Evolutionary conservation across 2,797 vertebrate species (phyloP).

Genomic region (Pseudochaenichthys georgianus): DNA sequence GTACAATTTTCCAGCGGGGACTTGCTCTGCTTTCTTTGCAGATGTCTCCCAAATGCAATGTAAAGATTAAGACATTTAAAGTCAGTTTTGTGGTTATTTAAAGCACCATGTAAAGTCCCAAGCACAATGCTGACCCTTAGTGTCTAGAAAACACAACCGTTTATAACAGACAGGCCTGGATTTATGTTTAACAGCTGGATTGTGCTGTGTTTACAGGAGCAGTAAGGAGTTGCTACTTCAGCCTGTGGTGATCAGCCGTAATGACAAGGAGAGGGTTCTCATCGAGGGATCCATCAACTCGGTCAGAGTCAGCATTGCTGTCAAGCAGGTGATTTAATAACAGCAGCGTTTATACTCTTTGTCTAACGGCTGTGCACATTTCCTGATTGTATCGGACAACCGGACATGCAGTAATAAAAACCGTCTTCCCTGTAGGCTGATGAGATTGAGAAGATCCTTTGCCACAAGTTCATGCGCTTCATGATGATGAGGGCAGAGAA

Average conservation of each 20-base stretch:
- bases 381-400: neutral
- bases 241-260: slow-evolving; percentile 96
- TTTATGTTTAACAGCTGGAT: neutral
- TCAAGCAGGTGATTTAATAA: slow-evolving; percentile 91
- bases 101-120: neutral
- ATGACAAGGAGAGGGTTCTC: slow-evolving; percentile 97
- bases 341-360: neutral
- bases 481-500: slow-evolving; percentile 99
- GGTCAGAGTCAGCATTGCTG: slow-evolving; percentile 96
- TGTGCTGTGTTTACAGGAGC: slow-evolving; percentile 85
- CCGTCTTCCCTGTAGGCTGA: slow-evolving; percentile 86
- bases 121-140: neutral
- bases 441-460: slow-evolving; percentile 99
- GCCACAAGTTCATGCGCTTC: slow-evolving; percentile 99
- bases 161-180: neutral
- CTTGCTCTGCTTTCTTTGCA: slow-evolving; percentile 34
- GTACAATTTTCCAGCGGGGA: neutral
- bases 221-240: slow-evolving; percentile 97
- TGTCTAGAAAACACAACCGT: neutral
- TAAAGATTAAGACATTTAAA: neutral
- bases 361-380: neutral
- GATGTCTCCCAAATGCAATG: neutral
- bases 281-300: slow-evolving; percentile 99
- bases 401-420: neutral
- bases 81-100: too few relatives aligned